Percentiles rank a stretch among this genome's conserved stretches.
phyloP scores from a whole-genome alignment of 1,140 invertebrate genomes.

The Brachionus paranguensis region DNA sequence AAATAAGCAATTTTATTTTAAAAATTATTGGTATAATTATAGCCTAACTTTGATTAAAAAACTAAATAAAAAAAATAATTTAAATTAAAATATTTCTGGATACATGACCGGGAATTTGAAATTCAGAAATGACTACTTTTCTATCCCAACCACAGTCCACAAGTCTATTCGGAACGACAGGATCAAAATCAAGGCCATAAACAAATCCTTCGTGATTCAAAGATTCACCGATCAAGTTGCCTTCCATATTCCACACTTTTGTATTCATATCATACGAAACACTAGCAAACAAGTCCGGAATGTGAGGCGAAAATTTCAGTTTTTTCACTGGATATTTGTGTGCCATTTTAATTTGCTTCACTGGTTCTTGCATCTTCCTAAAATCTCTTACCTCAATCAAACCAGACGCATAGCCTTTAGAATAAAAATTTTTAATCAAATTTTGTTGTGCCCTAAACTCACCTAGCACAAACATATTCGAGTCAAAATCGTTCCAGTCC shows the following conservation, averaged over 20 bases:
- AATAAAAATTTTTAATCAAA: not conserved
- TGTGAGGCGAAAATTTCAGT: conserved; percentile 27
- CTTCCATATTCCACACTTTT: conserved; percentile 20
- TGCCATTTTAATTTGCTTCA: not conserved
- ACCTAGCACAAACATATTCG: not conserved
- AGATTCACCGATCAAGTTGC: not conserved
- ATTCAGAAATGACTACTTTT: conserved; percentile 39
- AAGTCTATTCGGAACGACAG: not conserved
- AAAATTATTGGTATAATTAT: too few species aligned
- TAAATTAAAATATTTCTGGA: conserved; percentile 12
- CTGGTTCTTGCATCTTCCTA: not conserved
- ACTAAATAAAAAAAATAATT: not conserved
- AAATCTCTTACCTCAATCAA: conserved; percentile 34
- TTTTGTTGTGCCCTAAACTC: not conserved
- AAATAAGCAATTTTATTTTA: too few species aligned
- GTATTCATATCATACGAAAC: conserved; percentile 39
- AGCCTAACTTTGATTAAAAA: not conserved
- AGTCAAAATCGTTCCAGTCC: conserved; percentile 15
- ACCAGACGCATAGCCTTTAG: conserved; percentile 8
- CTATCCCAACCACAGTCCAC: conserved; percentile 37
- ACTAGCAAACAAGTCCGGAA: not conserved
- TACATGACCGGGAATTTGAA: conserved; percentile 2
- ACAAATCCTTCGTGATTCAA: conserved; percentile 9
- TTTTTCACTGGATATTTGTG: conserved; percentile 30
- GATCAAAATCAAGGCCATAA: conserved; percentile 37